Evolutionary conservation across 2,113 vertebrate species (phyloP).

Genomic region (Oreochromis tanganicae): DNA sequence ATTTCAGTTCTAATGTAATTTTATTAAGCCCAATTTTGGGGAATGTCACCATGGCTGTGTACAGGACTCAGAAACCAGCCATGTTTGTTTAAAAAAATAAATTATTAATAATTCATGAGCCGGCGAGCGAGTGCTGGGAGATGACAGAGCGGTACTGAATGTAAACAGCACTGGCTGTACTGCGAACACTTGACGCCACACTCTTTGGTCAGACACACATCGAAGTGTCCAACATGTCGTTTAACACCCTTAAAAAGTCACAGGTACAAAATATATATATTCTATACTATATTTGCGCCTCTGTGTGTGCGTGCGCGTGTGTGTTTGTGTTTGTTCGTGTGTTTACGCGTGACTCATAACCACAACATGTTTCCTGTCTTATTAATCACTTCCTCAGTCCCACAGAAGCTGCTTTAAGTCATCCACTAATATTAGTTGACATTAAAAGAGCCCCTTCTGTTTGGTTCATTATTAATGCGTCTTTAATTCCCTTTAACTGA

Average conservation of each 20-base stretch:
- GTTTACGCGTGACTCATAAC: conserved; percentile 39
- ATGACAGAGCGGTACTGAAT: not conserved
- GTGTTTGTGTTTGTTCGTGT: not conserved
- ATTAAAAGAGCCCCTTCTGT: conserved; percentile 11
- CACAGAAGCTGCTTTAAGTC: conserved; percentile 25
- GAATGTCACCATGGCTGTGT: fast-evolving
- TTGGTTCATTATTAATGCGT: not conserved
- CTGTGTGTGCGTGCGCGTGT: not conserved
- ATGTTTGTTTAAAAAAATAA: not conserved
- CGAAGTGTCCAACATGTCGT: not conserved
- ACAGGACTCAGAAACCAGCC: not conserved
- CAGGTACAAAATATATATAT: conserved; percentile 38
- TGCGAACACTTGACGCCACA: not conserved
- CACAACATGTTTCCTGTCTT: conserved; percentile 53
- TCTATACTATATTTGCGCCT: not conserved
- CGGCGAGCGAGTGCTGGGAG: not conserved
- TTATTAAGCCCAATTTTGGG: not conserved
- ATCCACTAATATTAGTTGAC: conserved; percentile 45
- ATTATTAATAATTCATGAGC: not conserved
- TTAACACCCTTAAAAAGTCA: conserved; percentile 3
- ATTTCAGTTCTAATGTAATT: not conserved
- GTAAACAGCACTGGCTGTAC: not conserved
- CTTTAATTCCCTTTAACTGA: not conserved
- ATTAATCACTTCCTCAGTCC: conserved; percentile 50
- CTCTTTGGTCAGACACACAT: not conserved